Conservation (phyloP, 2,113 vertebrate species). For the Ramphastos sulfuratus region DNA sequence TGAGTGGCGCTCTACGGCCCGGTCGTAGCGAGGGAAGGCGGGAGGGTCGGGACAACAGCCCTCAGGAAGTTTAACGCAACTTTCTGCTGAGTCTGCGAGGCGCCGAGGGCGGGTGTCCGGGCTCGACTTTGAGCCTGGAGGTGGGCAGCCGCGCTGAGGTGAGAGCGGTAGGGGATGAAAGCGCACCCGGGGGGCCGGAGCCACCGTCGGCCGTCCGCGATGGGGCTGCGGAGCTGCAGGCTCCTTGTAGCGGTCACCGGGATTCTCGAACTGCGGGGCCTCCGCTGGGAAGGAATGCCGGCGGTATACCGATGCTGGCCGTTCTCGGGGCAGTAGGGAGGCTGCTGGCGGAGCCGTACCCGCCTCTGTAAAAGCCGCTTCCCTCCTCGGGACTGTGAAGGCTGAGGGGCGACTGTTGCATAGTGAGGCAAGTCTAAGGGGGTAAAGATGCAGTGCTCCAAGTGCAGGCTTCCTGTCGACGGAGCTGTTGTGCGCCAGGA, state of each 20-base stretch:
- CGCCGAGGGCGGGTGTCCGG: neutral
- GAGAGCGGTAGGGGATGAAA: neutral
- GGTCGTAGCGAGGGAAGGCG: neutral
- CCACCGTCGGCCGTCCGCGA: neutral
- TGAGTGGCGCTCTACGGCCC: neutral
- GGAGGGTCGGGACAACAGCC: neutral
- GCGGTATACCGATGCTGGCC: too few relatives aligned
- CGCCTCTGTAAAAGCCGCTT: neutral
- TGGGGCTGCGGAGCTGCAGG: neutral
- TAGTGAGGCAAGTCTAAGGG: too few relatives aligned
- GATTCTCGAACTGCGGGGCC: too few relatives aligned
- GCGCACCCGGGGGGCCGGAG: neutral
- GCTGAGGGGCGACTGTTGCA: neutral
- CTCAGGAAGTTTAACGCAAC: constrained; percentile 44
- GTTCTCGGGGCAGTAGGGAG: too few relatives aligned
- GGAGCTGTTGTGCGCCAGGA: fast-evolving
- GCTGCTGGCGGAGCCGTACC: neutral
- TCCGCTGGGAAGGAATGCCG: neutral
- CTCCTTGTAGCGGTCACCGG: too few relatives aligned
- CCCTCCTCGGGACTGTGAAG: neutral
- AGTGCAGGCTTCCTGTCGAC: too few relatives aligned
- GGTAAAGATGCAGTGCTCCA: fast-evolving
- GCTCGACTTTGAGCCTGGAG: neutral
- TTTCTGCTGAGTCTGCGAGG: constrained; percentile 22
- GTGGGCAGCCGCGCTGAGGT: neutral